Percentiles rank a stretch among this genome's conserved stretches.
Evolutionary conservation across 2,888 invertebrate species (phyloP).

Genomic region (Atrina japonica): DNA sequence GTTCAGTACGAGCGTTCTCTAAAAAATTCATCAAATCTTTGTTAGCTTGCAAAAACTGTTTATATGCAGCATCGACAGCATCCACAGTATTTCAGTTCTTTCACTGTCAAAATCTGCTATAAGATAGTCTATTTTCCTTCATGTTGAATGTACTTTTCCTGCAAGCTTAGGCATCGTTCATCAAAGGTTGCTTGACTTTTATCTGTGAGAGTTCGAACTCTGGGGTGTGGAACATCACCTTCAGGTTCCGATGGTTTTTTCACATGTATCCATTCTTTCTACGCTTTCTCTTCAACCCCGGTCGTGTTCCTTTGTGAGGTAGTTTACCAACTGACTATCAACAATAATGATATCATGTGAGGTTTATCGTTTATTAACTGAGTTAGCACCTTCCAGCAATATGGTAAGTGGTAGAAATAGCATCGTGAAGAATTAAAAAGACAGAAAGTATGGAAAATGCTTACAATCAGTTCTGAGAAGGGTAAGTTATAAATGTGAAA

Average conservation of each 20-base stretch:
- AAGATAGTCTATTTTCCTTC: slow-evolving; percentile 1
- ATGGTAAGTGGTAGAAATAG: no score
- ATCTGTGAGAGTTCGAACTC: neutral
- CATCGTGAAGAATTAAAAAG: no score
- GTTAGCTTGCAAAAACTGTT: neutral
- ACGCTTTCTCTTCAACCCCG: neutral
- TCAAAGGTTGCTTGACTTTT: neutral
- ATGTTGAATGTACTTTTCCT: neutral
- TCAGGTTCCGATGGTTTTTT: neutral
- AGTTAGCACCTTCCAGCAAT: no score
- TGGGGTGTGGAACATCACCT: no score
- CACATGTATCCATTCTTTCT: neutral
- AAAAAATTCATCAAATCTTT: neutral
- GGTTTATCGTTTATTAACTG: no score
- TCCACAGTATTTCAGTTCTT: neutral
- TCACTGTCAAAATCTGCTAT: slow-evolving; percentile 1
- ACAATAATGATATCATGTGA: no score
- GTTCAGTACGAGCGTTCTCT: neutral
- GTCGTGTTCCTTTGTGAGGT: slow-evolving; percentile 4
- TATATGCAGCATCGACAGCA: neutral
- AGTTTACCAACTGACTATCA: no score
- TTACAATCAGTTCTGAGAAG: no score
- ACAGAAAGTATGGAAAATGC: no score
- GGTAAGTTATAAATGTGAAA: no score
- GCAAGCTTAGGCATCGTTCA: neutral